phyloP scores from a whole-genome alignment of 2,797 vertebrate species.

The Hypotaenidia okinawae region DNA sequence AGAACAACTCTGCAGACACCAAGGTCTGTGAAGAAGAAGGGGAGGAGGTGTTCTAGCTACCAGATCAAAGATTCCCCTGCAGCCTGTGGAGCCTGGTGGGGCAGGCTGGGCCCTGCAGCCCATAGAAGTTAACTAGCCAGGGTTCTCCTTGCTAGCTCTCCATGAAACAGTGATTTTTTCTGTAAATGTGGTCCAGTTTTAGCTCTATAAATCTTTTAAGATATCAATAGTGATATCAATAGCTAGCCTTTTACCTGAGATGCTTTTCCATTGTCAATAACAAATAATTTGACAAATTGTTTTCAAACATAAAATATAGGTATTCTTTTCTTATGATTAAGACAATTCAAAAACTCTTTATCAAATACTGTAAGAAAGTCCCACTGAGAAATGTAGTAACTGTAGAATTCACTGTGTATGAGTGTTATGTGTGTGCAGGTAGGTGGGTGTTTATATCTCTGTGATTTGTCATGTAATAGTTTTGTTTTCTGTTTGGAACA shows the following conservation, averaged over 20 bases:
- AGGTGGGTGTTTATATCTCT: background rate
- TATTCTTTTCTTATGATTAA: background rate
- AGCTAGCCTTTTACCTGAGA: background rate
- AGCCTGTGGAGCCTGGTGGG: too few species aligned
- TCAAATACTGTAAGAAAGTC: background rate
- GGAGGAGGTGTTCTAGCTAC: too few species aligned
- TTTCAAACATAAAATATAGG: background rate
- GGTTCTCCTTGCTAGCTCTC: background rate
- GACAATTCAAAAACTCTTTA: background rate
- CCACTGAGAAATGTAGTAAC: background rate
- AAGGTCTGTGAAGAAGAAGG: too few species aligned
- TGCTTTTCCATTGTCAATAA: background rate
- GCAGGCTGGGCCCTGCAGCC: too few species aligned
- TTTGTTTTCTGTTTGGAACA: background rate
- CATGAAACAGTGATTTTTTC: background rate
- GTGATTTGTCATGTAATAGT: background rate
- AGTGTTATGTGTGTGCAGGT: background rate
- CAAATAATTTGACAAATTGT: background rate
- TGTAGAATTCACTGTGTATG: accelerated
- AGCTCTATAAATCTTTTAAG: background rate
- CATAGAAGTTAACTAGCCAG: background rate
- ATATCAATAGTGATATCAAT: background rate
- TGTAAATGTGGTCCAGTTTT: background rate
- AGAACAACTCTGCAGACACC: too few species aligned
- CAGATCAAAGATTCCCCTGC: too few species aligned